Conservation (phyloP, 2,113 vertebrate genomes). For the Actinemys pallida region DNA sequence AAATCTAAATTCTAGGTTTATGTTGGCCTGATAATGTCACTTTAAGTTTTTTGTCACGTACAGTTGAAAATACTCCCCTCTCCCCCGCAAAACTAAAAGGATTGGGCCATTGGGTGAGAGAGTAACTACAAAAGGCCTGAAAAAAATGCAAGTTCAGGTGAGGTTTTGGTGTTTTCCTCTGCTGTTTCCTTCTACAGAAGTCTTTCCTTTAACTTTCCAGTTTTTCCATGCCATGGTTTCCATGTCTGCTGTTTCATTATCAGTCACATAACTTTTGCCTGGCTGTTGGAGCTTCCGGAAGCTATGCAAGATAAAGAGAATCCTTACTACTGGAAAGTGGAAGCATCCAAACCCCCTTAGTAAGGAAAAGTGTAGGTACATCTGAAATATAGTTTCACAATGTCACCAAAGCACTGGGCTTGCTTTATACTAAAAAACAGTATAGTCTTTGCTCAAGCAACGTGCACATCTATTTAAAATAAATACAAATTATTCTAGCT, state of each 20-base stretch:
- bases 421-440: conserved; percentile 9
- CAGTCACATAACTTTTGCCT: background rate
- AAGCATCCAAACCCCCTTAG: background rate
- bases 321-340: fast-evolving
- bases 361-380: background rate
- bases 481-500: conserved; percentile 66
- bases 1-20: background rate
- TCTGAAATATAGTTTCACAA: background rate
- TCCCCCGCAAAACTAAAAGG: background rate
- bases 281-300: background rate
- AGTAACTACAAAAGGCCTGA: background rate
- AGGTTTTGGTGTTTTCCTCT: conserved; percentile 17
- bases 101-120: background rate
- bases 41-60: background rate
- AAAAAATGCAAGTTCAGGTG: background rate
- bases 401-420: background rate
- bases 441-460: background rate
- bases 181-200: background rate
- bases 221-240: background rate
- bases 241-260: background rate
- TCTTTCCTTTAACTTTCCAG: conserved; percentile 1
- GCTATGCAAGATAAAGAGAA: background rate
- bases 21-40: background rate
- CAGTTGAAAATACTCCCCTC: background rate
- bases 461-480: conserved; percentile 50